A percentile compares a stretch with the other conserved stretches of the same genome.
phyloP scores from a whole-genome alignment of 2,113 vertebrate species.

The Pimephales promelas region DNA sequence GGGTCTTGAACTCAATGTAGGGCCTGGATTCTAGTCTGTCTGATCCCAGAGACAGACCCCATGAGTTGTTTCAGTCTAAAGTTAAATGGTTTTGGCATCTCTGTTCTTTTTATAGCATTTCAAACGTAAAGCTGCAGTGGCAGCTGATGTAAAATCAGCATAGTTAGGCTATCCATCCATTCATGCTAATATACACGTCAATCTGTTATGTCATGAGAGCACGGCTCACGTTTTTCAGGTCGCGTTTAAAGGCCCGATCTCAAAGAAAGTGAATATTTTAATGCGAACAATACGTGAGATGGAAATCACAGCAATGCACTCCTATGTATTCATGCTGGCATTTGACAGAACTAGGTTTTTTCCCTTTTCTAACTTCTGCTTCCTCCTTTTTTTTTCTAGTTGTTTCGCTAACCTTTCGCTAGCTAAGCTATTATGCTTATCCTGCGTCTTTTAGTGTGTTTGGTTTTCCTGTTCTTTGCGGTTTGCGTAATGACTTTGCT shows the following conservation, averaged over 20 bases:
- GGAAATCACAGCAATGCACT: constrained; percentile 3
- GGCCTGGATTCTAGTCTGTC: background rate
- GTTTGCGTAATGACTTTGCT: background rate
- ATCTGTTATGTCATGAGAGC: background rate
- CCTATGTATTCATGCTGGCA: background rate
- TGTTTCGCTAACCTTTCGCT: background rate
- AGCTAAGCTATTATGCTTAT: background rate
- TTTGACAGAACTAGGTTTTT: background rate
- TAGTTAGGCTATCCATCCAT: background rate
- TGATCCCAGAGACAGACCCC: background rate
- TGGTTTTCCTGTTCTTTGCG: background rate
- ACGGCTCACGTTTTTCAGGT: background rate
- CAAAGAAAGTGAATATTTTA: background rate
- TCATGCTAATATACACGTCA: background rate
- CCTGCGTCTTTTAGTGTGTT: background rate
- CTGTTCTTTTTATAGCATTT: constrained; percentile 15
- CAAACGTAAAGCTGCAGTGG: background rate
- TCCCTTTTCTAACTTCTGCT: background rate
- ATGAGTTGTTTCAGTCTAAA: constrained; percentile 14
- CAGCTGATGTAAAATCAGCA: constrained; percentile 14
- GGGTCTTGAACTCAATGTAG: constrained; percentile 6
- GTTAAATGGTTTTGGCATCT: background rate
- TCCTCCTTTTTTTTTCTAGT: background rate
- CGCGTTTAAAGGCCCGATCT: background rate
- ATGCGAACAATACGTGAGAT: background rate